Conservation (phyloP, 2,113 vertebrate genomes). For the Blennius ocellaris region DNA sequence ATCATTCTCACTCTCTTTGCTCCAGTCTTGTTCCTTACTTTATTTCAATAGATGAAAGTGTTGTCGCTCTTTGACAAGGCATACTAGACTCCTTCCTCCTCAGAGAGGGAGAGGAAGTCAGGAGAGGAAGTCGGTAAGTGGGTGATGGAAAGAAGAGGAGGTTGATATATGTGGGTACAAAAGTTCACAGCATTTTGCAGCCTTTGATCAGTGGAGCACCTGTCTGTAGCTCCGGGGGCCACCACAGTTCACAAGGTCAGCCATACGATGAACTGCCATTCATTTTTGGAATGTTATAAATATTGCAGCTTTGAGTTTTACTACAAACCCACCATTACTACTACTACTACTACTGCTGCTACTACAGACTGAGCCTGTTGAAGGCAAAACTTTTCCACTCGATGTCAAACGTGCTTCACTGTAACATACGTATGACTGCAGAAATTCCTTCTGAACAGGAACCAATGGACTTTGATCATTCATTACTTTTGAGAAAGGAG, state of each 20-base stretch:
- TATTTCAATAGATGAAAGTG: slow-evolving; percentile 64
- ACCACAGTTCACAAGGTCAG: slow-evolving; percentile 63
- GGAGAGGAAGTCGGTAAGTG: slow-evolving; percentile 32
- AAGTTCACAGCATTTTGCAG: slow-evolving; percentile 46
- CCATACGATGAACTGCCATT: slow-evolving; percentile 48
- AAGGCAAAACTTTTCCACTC: slow-evolving; percentile 24
- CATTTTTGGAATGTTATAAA: slow-evolving; percentile 42
- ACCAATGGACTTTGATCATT: not conserved
- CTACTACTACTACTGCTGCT: no score
- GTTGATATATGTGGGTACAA: slow-evolving; percentile 57
- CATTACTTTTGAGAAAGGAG: not conserved
- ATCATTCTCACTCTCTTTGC: slow-evolving; percentile 8
- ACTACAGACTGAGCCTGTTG: not conserved
- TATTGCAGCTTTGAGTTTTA: slow-evolving; percentile 32
- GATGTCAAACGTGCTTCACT: slow-evolving; percentile 11
- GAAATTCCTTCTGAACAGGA: not conserved
- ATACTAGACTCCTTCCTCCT: slow-evolving; percentile 25
- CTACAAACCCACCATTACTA: not conserved
- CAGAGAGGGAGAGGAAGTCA: slow-evolving; percentile 40
- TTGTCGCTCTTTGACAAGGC: slow-evolving; percentile 52
- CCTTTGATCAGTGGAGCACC: slow-evolving; percentile 67
- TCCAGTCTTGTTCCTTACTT: slow-evolving; percentile 7
- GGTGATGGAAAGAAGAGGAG: slow-evolving; percentile 35
- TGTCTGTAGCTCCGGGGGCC: slow-evolving; percentile 45
- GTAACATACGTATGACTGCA: not conserved